A percentile compares a stretch with the other conserved stretches of the same genome.
These are phyloP conservation scores for Pelochelys cantorii DNA, from an alignment of 2,797 vertebrate genomes.

Conservation along the genomic window DNA sequence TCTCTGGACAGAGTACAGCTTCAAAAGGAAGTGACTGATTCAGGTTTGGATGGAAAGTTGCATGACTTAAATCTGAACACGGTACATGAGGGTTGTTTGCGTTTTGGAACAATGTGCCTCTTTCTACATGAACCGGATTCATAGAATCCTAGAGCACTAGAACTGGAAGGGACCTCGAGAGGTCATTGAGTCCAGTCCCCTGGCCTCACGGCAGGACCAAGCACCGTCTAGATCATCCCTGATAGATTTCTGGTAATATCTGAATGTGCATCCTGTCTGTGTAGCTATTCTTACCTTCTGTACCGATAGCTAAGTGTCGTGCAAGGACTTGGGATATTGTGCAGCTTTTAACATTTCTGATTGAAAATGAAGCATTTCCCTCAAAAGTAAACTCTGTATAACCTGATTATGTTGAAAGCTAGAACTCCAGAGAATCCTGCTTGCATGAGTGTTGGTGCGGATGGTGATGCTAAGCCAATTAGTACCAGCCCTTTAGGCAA, in stretches of 20 bases:
- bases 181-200: too few relatives aligned
- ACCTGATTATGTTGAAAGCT: constrained; percentile 26
- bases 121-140: not conserved
- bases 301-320: fast-evolving
- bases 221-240: too few relatives aligned
- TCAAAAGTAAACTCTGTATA: constrained; percentile 8
- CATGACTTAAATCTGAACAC: not conserved
- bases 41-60: not conserved
- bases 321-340: not conserved
- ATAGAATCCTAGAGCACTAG: too few relatives aligned
- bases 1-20: not conserved
- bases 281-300: not conserved
- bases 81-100: not conserved
- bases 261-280: not conserved
- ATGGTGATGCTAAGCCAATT: not conserved
- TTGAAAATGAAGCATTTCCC: constrained; percentile 34
- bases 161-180: too few relatives aligned
- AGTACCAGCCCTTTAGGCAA: not conserved
- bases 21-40: not conserved
- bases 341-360: not conserved
- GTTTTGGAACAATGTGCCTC: not conserved
- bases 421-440: not conserved
- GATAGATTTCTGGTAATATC: not conserved
- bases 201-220: too few relatives aligned
- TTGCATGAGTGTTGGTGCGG: not conserved